Conservation (phyloP, 2,797 vertebrate genomes). For the Alosa sapidissima region DNA sequence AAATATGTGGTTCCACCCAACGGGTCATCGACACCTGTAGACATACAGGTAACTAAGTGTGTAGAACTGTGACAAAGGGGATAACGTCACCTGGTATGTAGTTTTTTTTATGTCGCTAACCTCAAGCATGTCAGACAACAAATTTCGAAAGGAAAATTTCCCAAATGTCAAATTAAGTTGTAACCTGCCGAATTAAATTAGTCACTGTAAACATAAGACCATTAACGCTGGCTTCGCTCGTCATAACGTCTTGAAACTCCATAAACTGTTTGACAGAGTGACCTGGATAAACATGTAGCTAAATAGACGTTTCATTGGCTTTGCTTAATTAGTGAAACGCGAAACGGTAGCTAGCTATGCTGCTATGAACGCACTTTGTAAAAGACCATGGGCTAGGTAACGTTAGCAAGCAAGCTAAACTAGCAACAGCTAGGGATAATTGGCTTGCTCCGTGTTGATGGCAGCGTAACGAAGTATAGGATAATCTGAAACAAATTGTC, state of each 20-base stretch:
- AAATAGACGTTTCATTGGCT: neutral
- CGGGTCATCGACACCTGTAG: constrained; percentile 25
- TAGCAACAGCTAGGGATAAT: neutral
- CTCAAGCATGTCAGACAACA: neutral
- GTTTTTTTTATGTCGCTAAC: neutral
- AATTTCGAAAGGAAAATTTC: neutral
- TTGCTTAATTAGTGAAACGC: neutral
- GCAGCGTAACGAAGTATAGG: neutral
- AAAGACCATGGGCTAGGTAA: neutral
- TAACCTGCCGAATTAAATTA: neutral
- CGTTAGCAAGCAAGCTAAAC: neutral
- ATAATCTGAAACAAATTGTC: neutral
- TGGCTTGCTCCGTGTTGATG: neutral
- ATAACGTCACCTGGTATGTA: neutral
- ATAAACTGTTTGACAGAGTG: neutral
- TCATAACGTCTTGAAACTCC: neutral
- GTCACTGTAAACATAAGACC: neutral
- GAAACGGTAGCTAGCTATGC: neutral
- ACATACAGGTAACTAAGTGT: neutral
- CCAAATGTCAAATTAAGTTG: neutral
- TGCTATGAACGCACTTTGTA: neutral
- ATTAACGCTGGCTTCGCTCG: neutral
- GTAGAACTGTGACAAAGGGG: neutral
- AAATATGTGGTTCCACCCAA: constrained; percentile 10
- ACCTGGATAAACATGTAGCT: neutral